A percentile compares a stretch with the other conserved stretches of the same genome.
Evolutionary conservation across 2,888 invertebrate genomes (phyloP).

Genomic region (Pristionchus exspectatus): DNA sequence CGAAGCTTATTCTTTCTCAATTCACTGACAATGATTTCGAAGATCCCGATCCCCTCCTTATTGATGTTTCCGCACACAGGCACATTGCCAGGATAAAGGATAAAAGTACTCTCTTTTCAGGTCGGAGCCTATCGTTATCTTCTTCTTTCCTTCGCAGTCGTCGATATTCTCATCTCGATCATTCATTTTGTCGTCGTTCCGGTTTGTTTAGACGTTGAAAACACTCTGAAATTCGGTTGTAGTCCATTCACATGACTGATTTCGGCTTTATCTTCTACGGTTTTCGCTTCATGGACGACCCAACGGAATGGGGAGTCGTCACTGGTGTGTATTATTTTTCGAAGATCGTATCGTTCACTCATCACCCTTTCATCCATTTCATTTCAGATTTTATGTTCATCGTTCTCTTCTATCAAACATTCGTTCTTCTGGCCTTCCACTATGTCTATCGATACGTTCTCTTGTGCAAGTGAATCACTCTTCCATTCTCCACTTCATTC

Average conservation of each 20-base stretch:
- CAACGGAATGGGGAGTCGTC: not conserved
- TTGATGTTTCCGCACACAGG: too few species aligned
- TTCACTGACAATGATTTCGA: too few species aligned
- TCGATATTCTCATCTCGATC: not conserved
- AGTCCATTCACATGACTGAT: not conserved
- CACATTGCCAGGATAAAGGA: too few species aligned
- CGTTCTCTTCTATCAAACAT: not conserved
- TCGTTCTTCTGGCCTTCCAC: too few species aligned
- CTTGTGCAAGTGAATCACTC: too few species aligned
- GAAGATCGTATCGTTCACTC: too few species aligned
- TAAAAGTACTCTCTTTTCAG: not conserved
- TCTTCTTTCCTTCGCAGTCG: not conserved
- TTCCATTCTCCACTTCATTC: too few species aligned
- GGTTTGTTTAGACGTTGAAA: not conserved
- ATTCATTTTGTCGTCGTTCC: not conserved
- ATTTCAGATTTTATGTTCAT: not conserved
- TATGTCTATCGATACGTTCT: too few species aligned
- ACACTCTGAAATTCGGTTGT: not conserved
- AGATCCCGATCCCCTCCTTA: too few species aligned
- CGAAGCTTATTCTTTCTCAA: too few species aligned
- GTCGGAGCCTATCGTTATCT: constrained; percentile 1
- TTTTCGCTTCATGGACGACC: not conserved
- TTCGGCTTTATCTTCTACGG: not conserved
- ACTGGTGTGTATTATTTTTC: not conserved
- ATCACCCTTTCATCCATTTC: too few species aligned